phyloP scores from a whole-genome alignment of 2,797 vertebrate genomes.

The Pseudocheirus occidentalis region DNA sequence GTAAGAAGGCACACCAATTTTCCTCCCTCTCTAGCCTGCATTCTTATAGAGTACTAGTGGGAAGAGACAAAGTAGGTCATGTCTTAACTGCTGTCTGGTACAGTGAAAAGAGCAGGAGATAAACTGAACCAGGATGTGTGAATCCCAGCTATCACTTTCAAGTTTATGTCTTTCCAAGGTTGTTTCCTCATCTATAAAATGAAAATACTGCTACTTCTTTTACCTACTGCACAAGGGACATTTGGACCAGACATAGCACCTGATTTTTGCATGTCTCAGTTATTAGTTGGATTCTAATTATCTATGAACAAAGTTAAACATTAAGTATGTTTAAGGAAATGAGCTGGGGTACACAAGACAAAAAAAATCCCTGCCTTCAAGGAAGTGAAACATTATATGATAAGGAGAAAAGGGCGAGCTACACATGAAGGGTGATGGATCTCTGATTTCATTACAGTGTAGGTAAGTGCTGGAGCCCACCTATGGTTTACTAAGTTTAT shows the following conservation, averaged over 20 bases:
- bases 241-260: background rate
- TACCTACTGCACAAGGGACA: background rate
- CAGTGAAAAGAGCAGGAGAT: background rate
- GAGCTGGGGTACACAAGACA: background rate
- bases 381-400: background rate
- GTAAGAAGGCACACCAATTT: background rate
- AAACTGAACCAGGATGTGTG: background rate
- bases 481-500: background rate
- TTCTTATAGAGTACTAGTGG: background rate
- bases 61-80: background rate
- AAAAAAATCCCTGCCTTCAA: background rate
- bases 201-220: background rate
- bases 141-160: background rate
- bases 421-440: background rate
- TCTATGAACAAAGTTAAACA: background rate
- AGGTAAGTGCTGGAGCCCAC: background rate
- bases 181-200: background rate
- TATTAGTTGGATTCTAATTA: background rate
- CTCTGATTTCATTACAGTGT: background rate
- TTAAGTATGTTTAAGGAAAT: background rate
- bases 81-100: background rate
- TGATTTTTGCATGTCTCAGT: background rate
- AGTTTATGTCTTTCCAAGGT: background rate
- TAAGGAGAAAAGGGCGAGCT: background rate
- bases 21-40: background rate